Percentiles rank a stretch among this genome's conserved stretches.
phyloP scores from a whole-genome alignment of 2,113 vertebrate genomes.

The Seriola dumerili region DNA sequence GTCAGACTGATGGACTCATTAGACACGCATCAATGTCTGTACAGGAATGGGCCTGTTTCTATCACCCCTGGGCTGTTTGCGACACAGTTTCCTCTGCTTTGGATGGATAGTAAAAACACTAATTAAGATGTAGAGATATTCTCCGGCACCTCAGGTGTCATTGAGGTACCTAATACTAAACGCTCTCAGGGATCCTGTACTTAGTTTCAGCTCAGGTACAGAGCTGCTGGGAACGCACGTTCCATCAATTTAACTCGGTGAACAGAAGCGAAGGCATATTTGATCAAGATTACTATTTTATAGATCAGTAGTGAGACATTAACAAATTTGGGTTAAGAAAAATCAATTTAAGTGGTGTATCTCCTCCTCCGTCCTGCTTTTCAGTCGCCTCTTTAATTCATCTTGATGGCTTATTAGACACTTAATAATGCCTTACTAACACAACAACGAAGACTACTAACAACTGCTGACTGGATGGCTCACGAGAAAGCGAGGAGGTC shows the following conservation, averaged over 20 bases:
- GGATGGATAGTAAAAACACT: constrained; percentile 33
- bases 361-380: constrained; percentile 6
- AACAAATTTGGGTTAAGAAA: not conserved
- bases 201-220: constrained; percentile 27
- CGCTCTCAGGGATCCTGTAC: constrained; percentile 6
- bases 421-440: constrained; percentile 15
- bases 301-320: constrained; percentile 11
- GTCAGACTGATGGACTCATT: constrained; percentile 79
- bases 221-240: constrained; percentile 14
- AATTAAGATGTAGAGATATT: constrained; percentile 67
- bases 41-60: constrained; percentile 51
- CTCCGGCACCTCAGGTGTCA: constrained; percentile 33
- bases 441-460: not conserved
- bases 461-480: constrained; percentile 12
- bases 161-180: constrained; percentile 26
- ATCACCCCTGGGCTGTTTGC: constrained; percentile 69
- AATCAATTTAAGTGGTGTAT: not conserved
- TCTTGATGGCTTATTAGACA: constrained; percentile 7
- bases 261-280: not conserved
- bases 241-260: not conserved
- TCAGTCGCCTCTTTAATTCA: constrained; percentile 11
- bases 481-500: not conserved
- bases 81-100: constrained; percentile 21
- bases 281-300: constrained; percentile 14
- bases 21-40: constrained; percentile 66